Conservation (phyloP, 2,888 invertebrate genomes). For the Parnassius apollo region DNA sequence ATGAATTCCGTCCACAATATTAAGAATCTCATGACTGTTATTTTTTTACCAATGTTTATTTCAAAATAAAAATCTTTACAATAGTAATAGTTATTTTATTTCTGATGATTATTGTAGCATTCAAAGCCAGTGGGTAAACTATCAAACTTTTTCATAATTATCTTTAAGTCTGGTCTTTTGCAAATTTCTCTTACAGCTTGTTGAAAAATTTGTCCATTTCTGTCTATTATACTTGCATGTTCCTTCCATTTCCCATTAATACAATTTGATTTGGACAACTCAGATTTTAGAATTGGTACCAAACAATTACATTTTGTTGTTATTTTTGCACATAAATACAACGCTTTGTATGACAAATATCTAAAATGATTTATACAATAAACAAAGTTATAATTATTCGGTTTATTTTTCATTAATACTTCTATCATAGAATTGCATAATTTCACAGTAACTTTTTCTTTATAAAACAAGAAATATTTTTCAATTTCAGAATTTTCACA, state of each 20-base stretch:
- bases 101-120: constrained; percentile 50
- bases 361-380: constrained; percentile 74
- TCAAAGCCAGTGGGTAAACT: constrained; percentile 57
- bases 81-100: constrained; percentile 21
- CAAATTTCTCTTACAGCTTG: constrained; percentile 58
- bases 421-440: constrained; percentile 62
- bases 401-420: constrained; percentile 52
- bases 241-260: constrained; percentile 68
- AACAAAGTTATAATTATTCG: constrained; percentile 49
- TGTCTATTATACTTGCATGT: constrained; percentile 58
- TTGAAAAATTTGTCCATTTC: constrained; percentile 44
- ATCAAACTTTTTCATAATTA: constrained; percentile 54
- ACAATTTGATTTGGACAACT: constrained; percentile 67
- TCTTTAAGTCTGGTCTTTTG: constrained; percentile 54
- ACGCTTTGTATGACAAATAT: constrained; percentile 65
- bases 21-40: background rate
- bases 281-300: constrained; percentile 51
- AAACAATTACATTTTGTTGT: constrained; percentile 63
- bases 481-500: constrained; percentile 54
- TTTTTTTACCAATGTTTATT: background rate
- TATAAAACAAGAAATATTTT: constrained; percentile 55
- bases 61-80: constrained; percentile 9
- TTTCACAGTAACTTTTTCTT: constrained; percentile 67
- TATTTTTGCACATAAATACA: constrained; percentile 60
- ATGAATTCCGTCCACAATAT: constrained; percentile 14